Conservation (phyloP, 2,797 vertebrate species). For the Lophotriccus pileatus region DNA sequence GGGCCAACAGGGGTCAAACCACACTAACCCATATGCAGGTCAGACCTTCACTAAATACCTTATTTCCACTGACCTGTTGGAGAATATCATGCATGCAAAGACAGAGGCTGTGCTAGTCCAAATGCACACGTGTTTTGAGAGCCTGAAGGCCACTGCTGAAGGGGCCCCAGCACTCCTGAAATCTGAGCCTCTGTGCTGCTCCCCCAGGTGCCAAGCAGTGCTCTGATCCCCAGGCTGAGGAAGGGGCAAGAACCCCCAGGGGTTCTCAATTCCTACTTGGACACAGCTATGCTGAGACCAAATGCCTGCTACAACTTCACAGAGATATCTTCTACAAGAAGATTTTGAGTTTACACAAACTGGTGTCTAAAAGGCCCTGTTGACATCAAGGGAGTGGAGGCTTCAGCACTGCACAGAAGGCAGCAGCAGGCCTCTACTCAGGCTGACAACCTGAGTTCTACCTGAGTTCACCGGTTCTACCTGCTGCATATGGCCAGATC, state of each 20-base stretch:
- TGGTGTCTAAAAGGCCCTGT: neutral
- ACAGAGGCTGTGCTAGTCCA: neutral
- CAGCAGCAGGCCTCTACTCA: neutral
- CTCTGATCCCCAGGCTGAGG: neutral
- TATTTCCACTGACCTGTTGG: neutral
- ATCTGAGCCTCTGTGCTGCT: rapidly evolving
- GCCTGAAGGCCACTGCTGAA: neutral
- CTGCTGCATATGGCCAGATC: neutral
- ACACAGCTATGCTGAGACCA: neutral
- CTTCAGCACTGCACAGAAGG: neutral
- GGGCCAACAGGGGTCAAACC: neutral
- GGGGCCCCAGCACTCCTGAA: neutral
- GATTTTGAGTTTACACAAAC: neutral
- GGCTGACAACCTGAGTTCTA: neutral
- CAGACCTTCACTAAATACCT: neutral
- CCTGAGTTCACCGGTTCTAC: neutral
- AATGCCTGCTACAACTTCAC: neutral
- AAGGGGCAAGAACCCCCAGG: neutral
- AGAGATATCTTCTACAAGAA: neutral
- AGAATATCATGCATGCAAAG: neutral
- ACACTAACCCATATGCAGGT: neutral
- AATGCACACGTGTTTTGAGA: neutral
- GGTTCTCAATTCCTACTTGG: neutral
- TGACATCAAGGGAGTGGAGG: neutral
- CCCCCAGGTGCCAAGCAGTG: neutral